Percentiles rank a stretch among this genome's conserved stretches.
These are phyloP conservation scores for Lamellibrachia columna DNA, from an alignment of 2,888 invertebrate genomes.

Conservation along the genomic window DNA sequence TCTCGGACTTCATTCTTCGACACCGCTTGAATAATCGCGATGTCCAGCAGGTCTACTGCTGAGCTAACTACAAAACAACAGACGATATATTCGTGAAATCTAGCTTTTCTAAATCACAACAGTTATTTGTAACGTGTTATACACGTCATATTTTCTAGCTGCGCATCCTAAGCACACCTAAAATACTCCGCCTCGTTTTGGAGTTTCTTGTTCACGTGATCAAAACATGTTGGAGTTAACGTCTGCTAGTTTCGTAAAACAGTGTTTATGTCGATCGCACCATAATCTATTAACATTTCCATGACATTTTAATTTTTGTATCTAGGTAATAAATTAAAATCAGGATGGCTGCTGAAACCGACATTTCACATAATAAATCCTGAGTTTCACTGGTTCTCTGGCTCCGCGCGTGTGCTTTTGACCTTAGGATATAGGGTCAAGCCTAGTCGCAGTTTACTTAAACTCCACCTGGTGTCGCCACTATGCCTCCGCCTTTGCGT, in stretches of 20 bases:
- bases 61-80: neutral
- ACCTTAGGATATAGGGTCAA: neutral
- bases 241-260: neutral
- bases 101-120: slow-evolving; percentile 10
- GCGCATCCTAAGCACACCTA: slow-evolving; percentile 4
- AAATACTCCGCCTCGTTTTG: slow-evolving; percentile 16
- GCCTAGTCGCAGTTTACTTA: neutral
- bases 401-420: neutral
- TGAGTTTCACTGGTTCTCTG: neutral
- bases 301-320: neutral
- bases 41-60: neutral
- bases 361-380: neutral
- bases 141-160: slow-evolving; percentile 16
- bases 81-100: neutral
- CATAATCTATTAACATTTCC: neutral
- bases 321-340: neutral
- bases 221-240: neutral
- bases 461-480: neutral
- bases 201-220: neutral
- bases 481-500: neutral
- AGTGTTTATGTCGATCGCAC: neutral
- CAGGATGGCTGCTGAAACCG: neutral
- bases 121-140: slow-evolving; percentile 16
- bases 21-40: neutral
- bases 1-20: slow-evolving; percentile 9